Conservation (phyloP, 2,113 vertebrate species). For the Silurus meridionalis region DNA sequence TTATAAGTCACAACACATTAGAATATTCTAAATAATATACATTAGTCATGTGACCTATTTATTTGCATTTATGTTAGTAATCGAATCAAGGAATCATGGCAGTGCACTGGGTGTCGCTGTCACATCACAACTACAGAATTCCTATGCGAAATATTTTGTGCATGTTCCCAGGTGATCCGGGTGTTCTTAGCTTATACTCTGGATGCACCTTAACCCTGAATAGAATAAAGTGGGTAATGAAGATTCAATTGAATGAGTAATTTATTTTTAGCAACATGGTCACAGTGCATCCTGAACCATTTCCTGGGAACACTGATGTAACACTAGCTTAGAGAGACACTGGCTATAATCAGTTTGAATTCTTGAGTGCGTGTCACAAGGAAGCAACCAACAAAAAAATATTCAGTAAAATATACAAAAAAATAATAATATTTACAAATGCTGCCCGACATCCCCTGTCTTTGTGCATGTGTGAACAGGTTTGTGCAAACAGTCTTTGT, state of each 20-base stretch:
- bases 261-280: neutral
- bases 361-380: neutral
- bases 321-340: too few species aligned
- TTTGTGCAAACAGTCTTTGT: too few species aligned
- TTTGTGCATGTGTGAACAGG: too few species aligned
- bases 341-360: too few species aligned
- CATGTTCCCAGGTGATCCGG: neutral
- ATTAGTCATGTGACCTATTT: neutral
- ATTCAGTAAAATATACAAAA: too few species aligned
- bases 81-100: neutral
- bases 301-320: neutral
- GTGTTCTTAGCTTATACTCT: neutral
- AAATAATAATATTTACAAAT: too few species aligned
- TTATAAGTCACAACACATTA: neutral
- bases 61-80: neutral
- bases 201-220: neutral
- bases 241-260: neutral
- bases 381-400: neutral
- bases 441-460: too few species aligned
- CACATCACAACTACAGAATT: neutral
- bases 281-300: neutral
- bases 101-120: too few species aligned
- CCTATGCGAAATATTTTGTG: neutral
- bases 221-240: neutral
- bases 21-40: neutral